Evolutionary conservation across 2,113 vertebrate genomes (phyloP).

Genomic region (Carassius carassius): DNA sequence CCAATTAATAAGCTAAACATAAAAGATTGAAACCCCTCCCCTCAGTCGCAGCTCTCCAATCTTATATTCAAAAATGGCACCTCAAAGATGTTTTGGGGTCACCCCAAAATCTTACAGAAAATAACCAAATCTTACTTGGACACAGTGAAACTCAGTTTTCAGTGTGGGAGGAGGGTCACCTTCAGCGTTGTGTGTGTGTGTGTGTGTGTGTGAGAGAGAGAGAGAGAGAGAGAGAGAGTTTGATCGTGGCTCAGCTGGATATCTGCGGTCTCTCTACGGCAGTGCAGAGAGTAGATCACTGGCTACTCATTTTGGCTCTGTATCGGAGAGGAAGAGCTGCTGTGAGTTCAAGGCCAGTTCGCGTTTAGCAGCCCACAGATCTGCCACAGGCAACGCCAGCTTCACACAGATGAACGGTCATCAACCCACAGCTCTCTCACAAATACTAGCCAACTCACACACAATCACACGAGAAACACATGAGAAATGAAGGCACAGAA

Average conservation of each 20-base stretch:
- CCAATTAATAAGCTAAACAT: background rate
- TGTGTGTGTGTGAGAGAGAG: background rate
- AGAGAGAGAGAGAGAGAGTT: too few species aligned
- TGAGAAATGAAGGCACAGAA: background rate
- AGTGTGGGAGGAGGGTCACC: slow-evolving; percentile 4
- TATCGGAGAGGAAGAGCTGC: background rate
- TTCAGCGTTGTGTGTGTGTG: background rate
- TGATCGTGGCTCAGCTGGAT: background rate
- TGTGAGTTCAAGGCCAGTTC: slow-evolving; percentile 25
- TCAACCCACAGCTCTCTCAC: background rate
- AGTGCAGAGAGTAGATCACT: background rate
- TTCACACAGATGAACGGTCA: background rate
- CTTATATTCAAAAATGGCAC: background rate
- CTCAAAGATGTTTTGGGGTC: background rate
- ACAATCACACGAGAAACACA: background rate
- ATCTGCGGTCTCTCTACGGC: background rate
- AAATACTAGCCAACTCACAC: background rate
- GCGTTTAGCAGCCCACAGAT: slow-evolving; percentile 12
- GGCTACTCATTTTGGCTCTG: slow-evolving; percentile 2
- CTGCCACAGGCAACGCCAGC: background rate
- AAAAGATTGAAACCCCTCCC: background rate
- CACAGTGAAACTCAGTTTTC: background rate
- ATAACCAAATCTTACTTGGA: background rate
- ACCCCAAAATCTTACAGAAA: background rate
- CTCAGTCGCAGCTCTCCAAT: background rate